Base-by-base conservation (phyloP, 1,140 invertebrate genomes). In the Cataglyphis hispanica region DNA sequence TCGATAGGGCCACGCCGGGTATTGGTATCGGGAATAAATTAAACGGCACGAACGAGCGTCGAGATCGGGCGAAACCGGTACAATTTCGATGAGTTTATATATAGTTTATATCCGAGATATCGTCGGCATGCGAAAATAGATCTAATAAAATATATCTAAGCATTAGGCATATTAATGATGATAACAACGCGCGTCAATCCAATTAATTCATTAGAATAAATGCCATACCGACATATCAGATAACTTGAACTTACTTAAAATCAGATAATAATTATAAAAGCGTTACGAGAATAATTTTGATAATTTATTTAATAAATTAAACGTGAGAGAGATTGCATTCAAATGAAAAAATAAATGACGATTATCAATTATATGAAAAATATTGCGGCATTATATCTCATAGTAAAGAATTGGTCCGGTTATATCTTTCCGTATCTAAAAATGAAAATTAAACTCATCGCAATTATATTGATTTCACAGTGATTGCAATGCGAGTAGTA, bases 401-500 rank as follows among this genome's bases (percentile, higher is more conserved):
- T 6, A 22, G 19, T 25, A 74, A 74, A 58, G 1, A 74, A 50
- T 70, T 27, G 5, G 19, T n/a, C 6, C 22, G 72, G 27, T 40
- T 46, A 19, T 25, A 13, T 1, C 22, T 46, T 66, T 22, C 22
- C 19, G 2, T 13, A n/a, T 22, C 16, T 37, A 46, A 10, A 27
- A 27, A 19, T 27, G 19, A 25, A 63, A 50, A 53, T 53, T 46
- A 76, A 70, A 75, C 22, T 19, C 27, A 8, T 31, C 3, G 56
- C 4, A 22, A 31, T 84, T 74, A 64, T 13, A 75, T 16, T 58
- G 16, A 77, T 50, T 64, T 70, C 63, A 7, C 58, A 46, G 43
- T 60, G 67, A 56, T 87, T 87, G 86, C 72, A 81, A 86, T 64
- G 77, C 86, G n/a, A 69, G 69, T 53, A 13, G 22, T 43, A 46